These are phyloP conservation scores for Trachelus tabidus DNA, from an alignment of 2,888 invertebrate species.

Conservation along the genomic window DNA sequence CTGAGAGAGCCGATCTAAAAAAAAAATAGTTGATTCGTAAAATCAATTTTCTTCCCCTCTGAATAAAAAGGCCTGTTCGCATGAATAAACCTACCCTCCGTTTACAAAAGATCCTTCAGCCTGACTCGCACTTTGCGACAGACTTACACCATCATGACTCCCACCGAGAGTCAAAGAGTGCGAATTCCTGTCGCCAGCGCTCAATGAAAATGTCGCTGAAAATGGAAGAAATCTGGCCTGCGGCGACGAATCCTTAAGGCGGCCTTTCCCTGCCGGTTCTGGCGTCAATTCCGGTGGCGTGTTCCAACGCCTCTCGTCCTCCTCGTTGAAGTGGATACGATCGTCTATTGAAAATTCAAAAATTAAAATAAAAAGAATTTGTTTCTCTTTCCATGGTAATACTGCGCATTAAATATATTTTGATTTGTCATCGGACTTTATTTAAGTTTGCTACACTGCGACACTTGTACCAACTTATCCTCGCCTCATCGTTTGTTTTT, in stretches of 20 bases:
- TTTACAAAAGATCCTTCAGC: constrained; percentile 31
- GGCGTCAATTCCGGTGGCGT: constrained; percentile 47
- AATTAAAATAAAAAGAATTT: background rate
- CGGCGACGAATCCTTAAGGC: constrained; percentile 30
- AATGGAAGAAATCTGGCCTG: constrained; percentile 54
- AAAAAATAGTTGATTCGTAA: background rate
- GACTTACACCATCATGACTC: constrained; percentile 49
- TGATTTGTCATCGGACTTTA: background rate
- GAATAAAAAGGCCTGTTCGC: background rate
- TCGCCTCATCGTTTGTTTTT: background rate
- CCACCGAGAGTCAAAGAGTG: constrained; percentile 54
- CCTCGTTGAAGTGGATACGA: constrained; percentile 34
- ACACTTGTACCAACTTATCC: background rate
- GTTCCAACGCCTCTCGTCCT: constrained; percentile 47
- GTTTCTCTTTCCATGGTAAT: background rate
- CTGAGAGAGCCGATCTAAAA: constrained; percentile 41
- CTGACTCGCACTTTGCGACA: constrained; percentile 54
- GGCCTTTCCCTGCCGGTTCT: constrained; percentile 24
- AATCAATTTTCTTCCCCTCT: background rate
- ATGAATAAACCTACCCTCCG: constrained; percentile 34
- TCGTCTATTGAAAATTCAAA: constrained; percentile 34
- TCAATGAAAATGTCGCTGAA: constrained; percentile 54
- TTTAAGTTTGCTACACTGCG: background rate
- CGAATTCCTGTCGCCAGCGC: constrained; percentile 48
- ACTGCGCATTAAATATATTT: background rate